Conservation (phyloP, 2,113 vertebrate genomes). For the Neotragus pygmaeus region DNA sequence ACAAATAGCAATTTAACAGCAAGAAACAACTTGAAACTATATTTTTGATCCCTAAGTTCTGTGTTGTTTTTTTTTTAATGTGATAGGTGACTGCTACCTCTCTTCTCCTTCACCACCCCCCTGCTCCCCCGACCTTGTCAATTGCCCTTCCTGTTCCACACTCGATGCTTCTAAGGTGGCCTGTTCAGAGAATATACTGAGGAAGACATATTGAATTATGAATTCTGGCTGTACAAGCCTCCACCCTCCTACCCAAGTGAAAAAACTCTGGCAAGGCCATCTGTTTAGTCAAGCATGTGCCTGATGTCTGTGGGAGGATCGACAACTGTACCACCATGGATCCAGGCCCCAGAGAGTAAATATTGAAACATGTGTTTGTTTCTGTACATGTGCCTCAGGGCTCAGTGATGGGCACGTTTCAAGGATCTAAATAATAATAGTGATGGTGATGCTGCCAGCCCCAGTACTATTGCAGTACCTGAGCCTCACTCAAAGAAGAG, state of each 20-base stretch:
- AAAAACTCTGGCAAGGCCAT: slow-evolving; percentile 70
- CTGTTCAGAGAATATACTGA: background rate
- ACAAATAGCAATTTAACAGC: background rate
- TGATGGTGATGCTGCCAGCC: slow-evolving; percentile 36
- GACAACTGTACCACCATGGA: slow-evolving; percentile 67
- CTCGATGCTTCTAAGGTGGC: background rate
- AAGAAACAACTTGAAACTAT: background rate
- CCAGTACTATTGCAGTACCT: background rate
- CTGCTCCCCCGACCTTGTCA: background rate
- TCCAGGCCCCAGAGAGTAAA: slow-evolving; percentile 67
- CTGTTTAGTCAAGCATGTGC: slow-evolving; percentile 68
- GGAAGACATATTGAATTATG: slow-evolving; percentile 63
- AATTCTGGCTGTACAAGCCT: slow-evolving; percentile 58
- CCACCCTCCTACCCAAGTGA: slow-evolving; percentile 65
- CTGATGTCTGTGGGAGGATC: slow-evolving; percentile 73
- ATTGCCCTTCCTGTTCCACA: background rate
- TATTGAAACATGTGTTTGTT: slow-evolving; percentile 77
- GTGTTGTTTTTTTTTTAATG: background rate
- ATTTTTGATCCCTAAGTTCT: background rate
- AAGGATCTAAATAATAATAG: slow-evolving; percentile 67
- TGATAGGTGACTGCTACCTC: background rate
- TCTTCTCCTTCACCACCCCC: background rate
- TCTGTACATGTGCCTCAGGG: slow-evolving; percentile 65
- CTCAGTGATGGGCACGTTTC: slow-evolving; percentile 67
- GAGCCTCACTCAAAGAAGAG: slow-evolving; percentile 33